These are phyloP conservation scores for Benthosema pterotum DNA, from an alignment of 2,797 vertebrate genomes.

Conservation along the genomic window DNA sequence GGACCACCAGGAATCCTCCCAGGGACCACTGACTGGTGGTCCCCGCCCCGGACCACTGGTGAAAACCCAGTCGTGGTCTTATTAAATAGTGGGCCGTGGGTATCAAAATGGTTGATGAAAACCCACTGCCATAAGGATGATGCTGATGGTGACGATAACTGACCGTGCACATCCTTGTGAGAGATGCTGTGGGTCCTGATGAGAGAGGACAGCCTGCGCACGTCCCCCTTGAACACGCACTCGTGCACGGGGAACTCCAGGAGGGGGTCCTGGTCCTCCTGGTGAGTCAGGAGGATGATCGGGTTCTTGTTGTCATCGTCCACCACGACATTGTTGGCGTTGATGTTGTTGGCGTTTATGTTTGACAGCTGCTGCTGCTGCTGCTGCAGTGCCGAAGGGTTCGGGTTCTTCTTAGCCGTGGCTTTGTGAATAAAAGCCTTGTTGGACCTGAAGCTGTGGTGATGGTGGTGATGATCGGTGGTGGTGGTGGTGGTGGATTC, in stretches of 20 bases:
- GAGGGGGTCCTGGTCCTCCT: no score
- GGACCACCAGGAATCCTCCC: no score
- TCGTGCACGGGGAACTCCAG: constrained; percentile 89
- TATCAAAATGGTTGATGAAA: no score
- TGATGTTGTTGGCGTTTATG: constrained; percentile 75
- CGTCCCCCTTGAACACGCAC: constrained; percentile 92
- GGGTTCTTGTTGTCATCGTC: constrained; percentile 77
- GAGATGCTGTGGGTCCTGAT: constrained; percentile 93
- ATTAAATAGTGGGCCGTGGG: no score
- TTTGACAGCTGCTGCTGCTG: constrained; percentile 69
- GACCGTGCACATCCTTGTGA: constrained; percentile 93
- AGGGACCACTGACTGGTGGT: no score
- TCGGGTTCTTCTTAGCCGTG: no score
- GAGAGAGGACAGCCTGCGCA: constrained; percentile 90
- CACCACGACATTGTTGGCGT: constrained; percentile 62
- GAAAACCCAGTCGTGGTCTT: no score
- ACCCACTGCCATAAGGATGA: not conserved
- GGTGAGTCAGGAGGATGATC: constrained; percentile 59
- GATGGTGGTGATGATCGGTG: constrained; percentile 64
- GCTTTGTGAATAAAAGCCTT: constrained; percentile 77
- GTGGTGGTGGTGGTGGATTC: constrained; percentile 78
- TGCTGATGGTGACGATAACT: constrained; percentile 52
- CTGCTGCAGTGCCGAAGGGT: constrained; percentile 60
- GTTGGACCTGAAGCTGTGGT: constrained; percentile 76
- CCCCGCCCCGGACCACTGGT: no score